Evolutionary conservation across 2,888 invertebrate genomes (phyloP).

Genomic region (Hirtodrosophila cameraria): DNA sequence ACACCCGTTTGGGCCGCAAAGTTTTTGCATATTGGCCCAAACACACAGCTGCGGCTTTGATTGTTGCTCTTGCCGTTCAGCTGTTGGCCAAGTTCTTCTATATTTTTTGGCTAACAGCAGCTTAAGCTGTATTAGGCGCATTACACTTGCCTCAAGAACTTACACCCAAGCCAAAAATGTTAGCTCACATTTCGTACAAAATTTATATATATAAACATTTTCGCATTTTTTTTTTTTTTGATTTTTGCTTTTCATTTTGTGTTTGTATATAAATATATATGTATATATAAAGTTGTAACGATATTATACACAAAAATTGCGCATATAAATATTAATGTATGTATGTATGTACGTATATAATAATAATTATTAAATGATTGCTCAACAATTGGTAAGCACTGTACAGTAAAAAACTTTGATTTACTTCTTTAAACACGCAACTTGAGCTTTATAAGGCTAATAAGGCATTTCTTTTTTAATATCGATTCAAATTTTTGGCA

Average conservation of each 20-base stretch:
- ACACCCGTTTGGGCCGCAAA: constrained; percentile 29
- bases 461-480: no score
- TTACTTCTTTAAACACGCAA: no score
- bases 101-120: constrained; percentile 33
- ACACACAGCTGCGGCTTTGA: constrained; percentile 48
- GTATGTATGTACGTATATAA: background rate
- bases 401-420: no score
- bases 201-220: constrained; percentile 27
- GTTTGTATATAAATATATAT: constrained; percentile 44
- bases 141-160: constrained; percentile 50
- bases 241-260: constrained; percentile 10
- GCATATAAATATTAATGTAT: constrained; percentile 49
- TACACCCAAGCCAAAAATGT: constrained; percentile 17
- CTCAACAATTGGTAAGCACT: background rate
- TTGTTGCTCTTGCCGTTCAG: constrained; percentile 7
- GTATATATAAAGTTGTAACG: constrained; percentile 46
- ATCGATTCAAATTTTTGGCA: constrained; percentile 1
- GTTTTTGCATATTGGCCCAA: constrained; percentile 48
- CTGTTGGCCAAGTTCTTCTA: constrained; percentile 43
- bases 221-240: constrained; percentile 17
- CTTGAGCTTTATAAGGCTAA: no score
- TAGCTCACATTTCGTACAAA: background rate
- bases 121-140: constrained; percentile 40
- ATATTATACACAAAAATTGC: constrained; percentile 60
- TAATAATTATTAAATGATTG: constrained; percentile 10